phyloP scores from a whole-genome alignment of 2,888 invertebrate species.

The Dasypolia templi region DNA sequence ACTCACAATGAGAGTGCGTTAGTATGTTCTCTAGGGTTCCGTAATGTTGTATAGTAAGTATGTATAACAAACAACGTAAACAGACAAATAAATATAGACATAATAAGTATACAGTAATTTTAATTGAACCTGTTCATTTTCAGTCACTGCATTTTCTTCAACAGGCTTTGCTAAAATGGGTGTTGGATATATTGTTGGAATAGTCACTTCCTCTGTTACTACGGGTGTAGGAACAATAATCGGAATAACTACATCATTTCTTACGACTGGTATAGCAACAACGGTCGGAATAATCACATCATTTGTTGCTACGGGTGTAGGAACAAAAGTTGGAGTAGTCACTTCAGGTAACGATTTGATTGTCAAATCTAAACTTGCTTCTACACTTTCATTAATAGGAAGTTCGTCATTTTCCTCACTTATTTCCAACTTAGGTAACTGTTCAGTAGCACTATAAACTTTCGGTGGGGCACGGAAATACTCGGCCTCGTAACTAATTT shows the following conservation, averaged over 20 bases:
- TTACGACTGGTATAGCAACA: not conserved
- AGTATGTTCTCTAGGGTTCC: slow-evolving; percentile 75
- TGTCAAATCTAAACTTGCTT: slow-evolving; percentile 58
- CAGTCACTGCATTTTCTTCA: slow-evolving; percentile 75
- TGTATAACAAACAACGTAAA: slow-evolving; percentile 82
- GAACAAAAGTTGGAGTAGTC: slow-evolving; percentile 29
- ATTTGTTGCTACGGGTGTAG: slow-evolving; percentile 1
- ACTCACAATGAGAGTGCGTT: slow-evolving; percentile 75
- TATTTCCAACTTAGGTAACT: slow-evolving; percentile 46
- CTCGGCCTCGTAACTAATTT: slow-evolving; percentile 80
- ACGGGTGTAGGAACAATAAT: not conserved
- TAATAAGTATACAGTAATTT: slow-evolving; percentile 86
- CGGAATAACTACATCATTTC: slow-evolving; percentile 17
- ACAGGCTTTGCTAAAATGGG: slow-evolving; percentile 64
- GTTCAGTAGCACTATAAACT: slow-evolving; percentile 59
- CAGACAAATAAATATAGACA: slow-evolving; percentile 83
- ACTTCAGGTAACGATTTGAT: slow-evolving; percentile 60
- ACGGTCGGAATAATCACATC: slow-evolving; percentile 6
- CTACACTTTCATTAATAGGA: slow-evolving; percentile 43
- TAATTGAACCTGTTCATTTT: slow-evolving; percentile 85
- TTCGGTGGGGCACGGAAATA: slow-evolving; percentile 72
- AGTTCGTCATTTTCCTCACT: slow-evolving; percentile 53
- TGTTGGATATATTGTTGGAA: slow-evolving; percentile 40
- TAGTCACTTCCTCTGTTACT: slow-evolving; percentile 15
- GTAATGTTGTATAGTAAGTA: slow-evolving; percentile 83